These are phyloP conservation scores for Pseudococcus viburni DNA, from an alignment of 2,888 invertebrate species.

Conservation along the genomic window DNA sequence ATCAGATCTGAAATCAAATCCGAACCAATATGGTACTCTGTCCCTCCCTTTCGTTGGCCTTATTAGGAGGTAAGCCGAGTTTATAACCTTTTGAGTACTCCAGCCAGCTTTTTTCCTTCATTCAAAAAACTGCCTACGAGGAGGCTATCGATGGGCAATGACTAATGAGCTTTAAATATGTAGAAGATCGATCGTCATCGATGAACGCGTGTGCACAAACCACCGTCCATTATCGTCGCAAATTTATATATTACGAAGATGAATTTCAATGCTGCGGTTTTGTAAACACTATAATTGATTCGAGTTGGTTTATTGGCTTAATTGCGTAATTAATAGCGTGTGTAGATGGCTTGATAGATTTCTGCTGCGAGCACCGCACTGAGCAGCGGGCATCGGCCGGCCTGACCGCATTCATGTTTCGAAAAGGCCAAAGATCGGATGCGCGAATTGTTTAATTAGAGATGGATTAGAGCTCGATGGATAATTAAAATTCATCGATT, in stretches of 20 bases:
- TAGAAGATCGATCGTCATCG: too few species aligned
- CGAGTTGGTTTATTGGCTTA: constrained; percentile 34
- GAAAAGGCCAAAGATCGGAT: constrained; percentile 18
- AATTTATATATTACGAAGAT: neutral
- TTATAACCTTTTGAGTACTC: too few species aligned
- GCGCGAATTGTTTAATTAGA: constrained; percentile 12
- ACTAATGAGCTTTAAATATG: too few species aligned
- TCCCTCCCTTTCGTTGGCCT: too few species aligned
- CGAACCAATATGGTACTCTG: too few species aligned
- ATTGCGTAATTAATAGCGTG: constrained; percentile 7
- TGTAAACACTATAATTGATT: constrained; percentile 17
- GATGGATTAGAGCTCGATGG: neutral
- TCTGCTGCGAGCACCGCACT: neutral
- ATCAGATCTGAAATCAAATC: neutral
- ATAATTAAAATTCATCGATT: constrained; percentile 6
- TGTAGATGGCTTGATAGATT: neutral
- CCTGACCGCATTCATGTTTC: neutral
- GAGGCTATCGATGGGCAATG: too few species aligned
- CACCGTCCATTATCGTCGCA: too few species aligned
- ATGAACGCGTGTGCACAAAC: too few species aligned
- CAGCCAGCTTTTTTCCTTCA: too few species aligned
- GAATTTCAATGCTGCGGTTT: neutral
- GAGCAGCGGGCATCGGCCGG: neutral
- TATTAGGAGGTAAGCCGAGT: too few species aligned
- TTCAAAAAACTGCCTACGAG: too few species aligned